Conservation (phyloP, 1,140 invertebrate genomes). For the Diorhabda sublineata region DNA sequence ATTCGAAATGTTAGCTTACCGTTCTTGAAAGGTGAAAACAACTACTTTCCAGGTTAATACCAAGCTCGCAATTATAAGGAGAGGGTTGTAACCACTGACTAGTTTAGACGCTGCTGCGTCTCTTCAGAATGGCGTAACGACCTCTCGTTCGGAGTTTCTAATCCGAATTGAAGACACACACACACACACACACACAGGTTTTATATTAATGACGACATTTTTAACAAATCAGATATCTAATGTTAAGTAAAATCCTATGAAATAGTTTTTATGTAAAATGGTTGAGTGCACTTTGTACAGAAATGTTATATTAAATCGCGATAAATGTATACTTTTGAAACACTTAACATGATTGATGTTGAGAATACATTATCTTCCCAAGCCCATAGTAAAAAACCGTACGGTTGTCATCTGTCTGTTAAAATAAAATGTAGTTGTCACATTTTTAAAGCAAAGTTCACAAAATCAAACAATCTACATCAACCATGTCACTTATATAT, state of each 20-base stretch:
- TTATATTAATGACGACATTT: neutral
- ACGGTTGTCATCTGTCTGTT: conserved; percentile 8
- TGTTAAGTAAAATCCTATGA: conserved; percentile 3
- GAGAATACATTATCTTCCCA: conserved; percentile 5
- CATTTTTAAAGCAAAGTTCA: conserved; percentile 12
- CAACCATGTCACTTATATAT: conserved; percentile 8
- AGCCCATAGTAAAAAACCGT: conserved; percentile 9
- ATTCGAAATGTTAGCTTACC: no score
- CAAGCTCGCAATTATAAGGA: no score
- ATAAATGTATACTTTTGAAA: conserved; percentile 8
- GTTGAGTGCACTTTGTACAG: conserved; percentile 6
- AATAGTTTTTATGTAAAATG: conserved; percentile 5
- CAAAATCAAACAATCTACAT: conserved; percentile 8
- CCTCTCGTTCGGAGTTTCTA: no score
- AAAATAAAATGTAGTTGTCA: conserved; percentile 12
- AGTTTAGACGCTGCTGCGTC: no score
- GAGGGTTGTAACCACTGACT: no score
- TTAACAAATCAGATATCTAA: neutral
- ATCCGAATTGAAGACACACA: no score
- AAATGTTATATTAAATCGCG: conserved; percentile 4
- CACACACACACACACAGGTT: neutral
- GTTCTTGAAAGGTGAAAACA: no score
- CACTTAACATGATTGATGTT: conserved; percentile 13
- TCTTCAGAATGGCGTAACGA: no score
- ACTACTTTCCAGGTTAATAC: no score